Base-by-base conservation (phyloP, 2,113 vertebrate species). In the Pristiophorus japonicus region DNA sequence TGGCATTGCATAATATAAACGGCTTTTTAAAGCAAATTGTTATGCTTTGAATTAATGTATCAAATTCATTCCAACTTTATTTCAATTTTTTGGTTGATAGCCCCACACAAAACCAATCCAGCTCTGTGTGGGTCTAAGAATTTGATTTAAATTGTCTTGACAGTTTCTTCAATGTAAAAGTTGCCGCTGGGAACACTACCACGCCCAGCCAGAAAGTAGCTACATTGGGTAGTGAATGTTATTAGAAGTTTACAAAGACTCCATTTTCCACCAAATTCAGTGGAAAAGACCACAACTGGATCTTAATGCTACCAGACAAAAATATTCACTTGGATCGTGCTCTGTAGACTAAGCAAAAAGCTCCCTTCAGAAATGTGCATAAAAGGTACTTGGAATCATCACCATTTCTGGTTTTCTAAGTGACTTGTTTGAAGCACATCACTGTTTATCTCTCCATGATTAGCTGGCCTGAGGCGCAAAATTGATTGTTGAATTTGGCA, bases 271-370 rank as follows among this genome's bases (percentile, higher is more conserved):
- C 59, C 88, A 92, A 92, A 65, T 92, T 38, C 88, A 92, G 59
- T 92, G 18, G 88, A 20, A 91, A 92, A 63, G 88, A 92, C 88
- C 59, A 38, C 88, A 92, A 92, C 55, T 92, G 59, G 88, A 92
- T 92, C 59, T 92, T 38, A 92, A 92, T 38, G n/a, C 88, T n/a
- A 65, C 88, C 59, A 92, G 88, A 92, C 88, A 92, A 92, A 92
- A 92, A 92, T 92, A 92, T 92, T 92, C 34, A 63, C 88, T 92
- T 65, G 34, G 55, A 92, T 92, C 59, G 7, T 63, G 16, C 88
- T 92, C 88, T 92, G n/a, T 92, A 92, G 88, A 92, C 88, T 92
- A 92, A 92, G 88, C 88, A 92, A 92, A 88, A 92, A 92, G 34
- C 34, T 92, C 38, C n/a, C n/a, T 92, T 92, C 59, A 92, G 30